Evolutionary conservation across 2,888 invertebrate genomes (phyloP), one percentile per base, ranked within the genome.

Genomic region (Blomia tropicalis): DNA sequence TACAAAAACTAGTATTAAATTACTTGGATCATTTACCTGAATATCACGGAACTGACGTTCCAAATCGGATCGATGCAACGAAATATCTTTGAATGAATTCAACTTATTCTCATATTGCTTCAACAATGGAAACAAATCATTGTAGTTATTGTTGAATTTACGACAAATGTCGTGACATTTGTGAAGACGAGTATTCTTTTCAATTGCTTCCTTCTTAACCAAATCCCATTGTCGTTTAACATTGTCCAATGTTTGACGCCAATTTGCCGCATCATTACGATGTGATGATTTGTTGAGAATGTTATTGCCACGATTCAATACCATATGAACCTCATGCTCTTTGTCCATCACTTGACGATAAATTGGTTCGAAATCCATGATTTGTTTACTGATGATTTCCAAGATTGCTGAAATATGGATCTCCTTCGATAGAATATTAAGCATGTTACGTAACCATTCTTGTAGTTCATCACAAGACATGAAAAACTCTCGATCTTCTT

Each of bases 161-260:
- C 85, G 85, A 75, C 85, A 89, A 73, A 87, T 90, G 72, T 91
- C 91, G 5, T 65, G 83, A 73, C 89, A 88, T 0, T 88, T 87
- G 73, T 90, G 88, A 47, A 91, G 77, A 67, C 87, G 79, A 0
- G 85, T 87, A 71, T 91, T 83, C 29, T 56, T 79, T 69, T 92
- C 89, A 44, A 86, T 82, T 0, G 87, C 84, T 72, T 88, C 87
- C 66, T 88, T 83, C 69, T 89, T 83, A 60, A 95, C 78, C 70
- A 87, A 87, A 70, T 91, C 89, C 93, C 93, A 95, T 67, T 87
- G 85, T 31, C 84, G 80, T 73, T 88, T 86, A 70, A 95, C 86
- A 70, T 85, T 83, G 70, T 92, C 91, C 60, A 95, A 75, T 30
- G 56, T 56, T 19, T 56, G 56, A 14, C 56, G 56, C 56, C 56